Evolutionary conservation across 2,888 invertebrate species (phyloP).

Genomic region (Xestoiulus laeticollis): DNA sequence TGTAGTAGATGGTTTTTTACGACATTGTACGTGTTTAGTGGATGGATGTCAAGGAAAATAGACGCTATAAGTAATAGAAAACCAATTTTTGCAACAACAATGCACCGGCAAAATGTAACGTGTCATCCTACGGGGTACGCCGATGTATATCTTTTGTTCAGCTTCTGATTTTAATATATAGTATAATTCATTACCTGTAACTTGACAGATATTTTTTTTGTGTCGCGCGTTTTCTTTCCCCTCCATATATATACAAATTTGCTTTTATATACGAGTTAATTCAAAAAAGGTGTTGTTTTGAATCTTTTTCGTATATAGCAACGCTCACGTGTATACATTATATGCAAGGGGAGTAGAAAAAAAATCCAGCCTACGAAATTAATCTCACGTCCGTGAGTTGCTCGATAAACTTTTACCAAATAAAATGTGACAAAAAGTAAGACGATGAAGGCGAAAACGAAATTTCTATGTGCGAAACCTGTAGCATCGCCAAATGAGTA

Average conservation of each 20-base stretch:
- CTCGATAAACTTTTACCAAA: background rate
- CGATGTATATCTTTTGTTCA: constrained; percentile 28
- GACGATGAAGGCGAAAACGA: background rate
- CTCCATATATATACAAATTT: constrained; percentile 22
- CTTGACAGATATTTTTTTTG: constrained; percentile 39
- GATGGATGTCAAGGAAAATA: constrained; percentile 34
- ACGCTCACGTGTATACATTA: no score
- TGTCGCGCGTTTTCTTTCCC: background rate
- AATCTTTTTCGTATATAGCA: background rate
- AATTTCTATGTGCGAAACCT: constrained; percentile 2
- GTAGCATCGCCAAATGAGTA: constrained; percentile 39
- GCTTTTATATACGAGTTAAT: constrained; percentile 23
- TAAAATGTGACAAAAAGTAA: constrained; percentile 12
- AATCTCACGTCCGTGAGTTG: constrained; percentile 23
- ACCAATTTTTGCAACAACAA: constrained; percentile 41
- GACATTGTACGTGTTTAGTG: constrained; percentile 43
- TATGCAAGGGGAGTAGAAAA: background rate
- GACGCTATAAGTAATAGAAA: constrained; percentile 35
- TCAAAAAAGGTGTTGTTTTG: constrained; percentile 41
- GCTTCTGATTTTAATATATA: constrained; percentile 43
- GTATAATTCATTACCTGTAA: constrained; percentile 43
- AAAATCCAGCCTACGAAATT: background rate
- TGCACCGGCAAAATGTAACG: constrained; percentile 35
- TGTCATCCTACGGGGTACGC: constrained; percentile 35
- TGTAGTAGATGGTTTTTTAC: constrained; percentile 31